Base-by-base conservation (phyloP, 2,888 invertebrate species). In the Drosophila subquinaria region DNA sequence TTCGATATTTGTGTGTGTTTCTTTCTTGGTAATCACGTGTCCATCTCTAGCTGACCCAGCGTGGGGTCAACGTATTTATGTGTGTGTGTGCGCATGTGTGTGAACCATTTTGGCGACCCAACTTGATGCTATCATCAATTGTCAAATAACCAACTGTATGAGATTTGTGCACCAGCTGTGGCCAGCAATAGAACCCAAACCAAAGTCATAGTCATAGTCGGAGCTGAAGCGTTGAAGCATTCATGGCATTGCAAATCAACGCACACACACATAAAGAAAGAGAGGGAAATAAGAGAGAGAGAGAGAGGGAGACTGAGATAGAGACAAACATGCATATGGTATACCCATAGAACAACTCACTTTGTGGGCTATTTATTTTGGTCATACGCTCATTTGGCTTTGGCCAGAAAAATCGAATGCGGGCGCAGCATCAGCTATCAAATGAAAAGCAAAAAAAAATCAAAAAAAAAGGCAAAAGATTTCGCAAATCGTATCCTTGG, bases 341-440 rank as follows among this genome's bases (percentile, higher is more conserved):
- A 71, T 70, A 66, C 70, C 73, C 62, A 66, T 55, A 53, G 80
- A 82, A 90, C 79, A 89, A 86, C 81, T 88, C 87, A 88, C 82
- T 89, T 85, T 89, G 88, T 82, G 85, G 88, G 78, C 78, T 89
- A 90, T 89, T 89, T 83, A 88, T 87, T 83, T 85, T 83, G 88
- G 81, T 79, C 82, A 81, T 89, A 79, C 88, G 83, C 88, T 90
- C 85, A 89, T 89, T 88, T 81, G 73, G 79, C 64, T 75, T 71
- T 68, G 69, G 69, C 73, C 70, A 71, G 70, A 60, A 40, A 80
- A 89, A 80, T 82, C 80, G 73, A 82, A 85, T 76, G 76, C 66
- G 69, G 62, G 57, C 53, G 42, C 59, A 55, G 63, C 60, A 45
- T 23, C 40, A 47, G 61, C 56, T 38, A 53, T 35, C 47, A 63